These are phyloP conservation scores for Caerostris extrusa DNA, from an alignment of 1,140 invertebrate species.

Conservation along the genomic window DNA sequence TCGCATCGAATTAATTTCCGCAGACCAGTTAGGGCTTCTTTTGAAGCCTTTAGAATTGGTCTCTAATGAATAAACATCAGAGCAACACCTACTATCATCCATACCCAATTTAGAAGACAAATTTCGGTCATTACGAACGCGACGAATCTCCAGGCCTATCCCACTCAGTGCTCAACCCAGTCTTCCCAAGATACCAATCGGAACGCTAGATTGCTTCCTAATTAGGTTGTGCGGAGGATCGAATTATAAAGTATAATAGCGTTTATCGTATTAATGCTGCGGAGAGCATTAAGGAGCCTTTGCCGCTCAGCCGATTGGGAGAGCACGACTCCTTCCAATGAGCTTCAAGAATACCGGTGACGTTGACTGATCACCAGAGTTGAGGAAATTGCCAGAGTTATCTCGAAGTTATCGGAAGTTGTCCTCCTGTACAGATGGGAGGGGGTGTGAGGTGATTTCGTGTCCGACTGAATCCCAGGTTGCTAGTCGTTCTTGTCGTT, in stretches of 20 bases:
- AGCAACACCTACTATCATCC: neutral
- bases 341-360: neutral
- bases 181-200: neutral
- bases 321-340: neutral
- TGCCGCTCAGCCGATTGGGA: neutral
- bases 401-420: neutral
- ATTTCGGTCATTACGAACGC: neutral
- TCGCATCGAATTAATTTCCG: neutral
- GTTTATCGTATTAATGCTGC: constrained; percentile 33
- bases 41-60: neutral
- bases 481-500: neutral
- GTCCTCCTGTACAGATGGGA: neutral
- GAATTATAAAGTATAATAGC: constrained; percentile 50
- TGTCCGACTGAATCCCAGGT: neutral
- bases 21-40: too few relatives aligned
- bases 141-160: neutral
- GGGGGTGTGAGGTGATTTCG: neutral
- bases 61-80: neutral
- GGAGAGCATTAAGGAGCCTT: neutral
- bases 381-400: neutral
- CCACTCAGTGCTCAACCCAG: neutral
- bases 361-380: neutral
- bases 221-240: neutral
- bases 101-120: neutral
- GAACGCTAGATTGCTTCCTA: constrained; percentile 4